Conservation (phyloP, 2,888 invertebrate genomes). For the Mesochorus sp. region DNA sequence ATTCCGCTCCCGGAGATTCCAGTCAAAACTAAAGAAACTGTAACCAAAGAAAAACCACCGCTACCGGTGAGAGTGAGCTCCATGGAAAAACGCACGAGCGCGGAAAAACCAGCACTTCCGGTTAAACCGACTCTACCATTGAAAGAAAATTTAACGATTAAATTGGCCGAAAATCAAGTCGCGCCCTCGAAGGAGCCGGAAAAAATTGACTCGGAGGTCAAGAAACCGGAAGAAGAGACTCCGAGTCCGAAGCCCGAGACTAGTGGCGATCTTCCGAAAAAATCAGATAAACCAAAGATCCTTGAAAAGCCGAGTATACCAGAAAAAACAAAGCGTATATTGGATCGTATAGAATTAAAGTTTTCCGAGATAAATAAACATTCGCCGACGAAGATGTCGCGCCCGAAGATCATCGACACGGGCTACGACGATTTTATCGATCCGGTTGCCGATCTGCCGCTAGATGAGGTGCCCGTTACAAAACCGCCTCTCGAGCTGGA, state of each 20-base stretch:
- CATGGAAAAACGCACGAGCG: conserved; percentile 49
- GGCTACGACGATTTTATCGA: conserved; percentile 81
- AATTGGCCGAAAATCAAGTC: conserved; percentile 47
- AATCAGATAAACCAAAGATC: conserved; percentile 67
- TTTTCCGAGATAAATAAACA: conserved; percentile 76
- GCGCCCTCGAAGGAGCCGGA: conserved; percentile 12
- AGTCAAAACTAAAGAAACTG: conserved; percentile 42
- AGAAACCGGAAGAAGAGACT: conserved; percentile 21
- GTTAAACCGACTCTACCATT: conserved; percentile 62
- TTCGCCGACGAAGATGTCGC: conserved; percentile 71
- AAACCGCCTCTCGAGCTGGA: conserved; percentile 79
- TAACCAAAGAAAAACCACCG: conserved; percentile 57
- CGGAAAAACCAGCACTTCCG: conserved; percentile 63
- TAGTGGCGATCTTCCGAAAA: conserved; percentile 17
- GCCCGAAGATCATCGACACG: conserved; percentile 79
- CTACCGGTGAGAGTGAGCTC: conserved; percentile 58
- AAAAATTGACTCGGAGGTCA: conserved; percentile 11
- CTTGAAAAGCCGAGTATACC: conserved; percentile 79
- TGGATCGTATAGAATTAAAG: conserved; percentile 79
- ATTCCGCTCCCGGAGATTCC: conserved; percentile 80
- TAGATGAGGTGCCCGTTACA: conserved; percentile 80
- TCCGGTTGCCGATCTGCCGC: conserved; percentile 79
- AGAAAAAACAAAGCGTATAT: conserved; percentile 79
- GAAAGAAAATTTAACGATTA: conserved; percentile 60
- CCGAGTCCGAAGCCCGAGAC: conserved; percentile 27